Conservation (phyloP, 2,113 vertebrate genomes). For the Gadus macrocephalus region DNA sequence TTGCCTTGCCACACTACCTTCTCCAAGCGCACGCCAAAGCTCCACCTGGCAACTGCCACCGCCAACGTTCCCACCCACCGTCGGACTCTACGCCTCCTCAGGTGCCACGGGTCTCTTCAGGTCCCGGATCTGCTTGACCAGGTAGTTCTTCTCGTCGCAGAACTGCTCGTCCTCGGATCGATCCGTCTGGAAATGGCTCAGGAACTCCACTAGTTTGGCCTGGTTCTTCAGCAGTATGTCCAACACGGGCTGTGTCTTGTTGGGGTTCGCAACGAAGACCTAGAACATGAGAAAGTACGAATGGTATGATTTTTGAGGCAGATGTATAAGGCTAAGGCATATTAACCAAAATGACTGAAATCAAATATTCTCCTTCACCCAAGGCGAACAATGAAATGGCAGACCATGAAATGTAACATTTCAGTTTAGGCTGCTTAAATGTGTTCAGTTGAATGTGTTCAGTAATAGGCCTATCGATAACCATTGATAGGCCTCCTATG, state of each 20-base stretch:
- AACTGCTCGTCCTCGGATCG: slow-evolving; percentile 94
- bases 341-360: too few species aligned
- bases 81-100: slow-evolving; percentile 58
- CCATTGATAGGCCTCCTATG: too few species aligned
- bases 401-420: too few species aligned
- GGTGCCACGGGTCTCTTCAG: slow-evolving; percentile 79
- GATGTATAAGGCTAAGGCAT: too few species aligned
- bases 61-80: neutral
- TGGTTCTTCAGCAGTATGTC: slow-evolving; percentile 98
- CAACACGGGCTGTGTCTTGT: slow-evolving; percentile 94
- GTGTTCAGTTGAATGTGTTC: too few species aligned
- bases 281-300: slow-evolving; percentile 35
- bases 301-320: too few species aligned
- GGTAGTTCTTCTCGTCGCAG: slow-evolving; percentile 96
- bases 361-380: too few species aligned
- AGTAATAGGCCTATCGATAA: too few species aligned
- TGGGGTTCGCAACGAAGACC: slow-evolving; percentile 98
- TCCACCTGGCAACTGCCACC: slow-evolving; percentile 39
- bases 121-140: slow-evolving; percentile 97
- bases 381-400: too few species aligned
- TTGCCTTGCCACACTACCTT: slow-evolving; percentile 25
- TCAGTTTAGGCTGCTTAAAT: too few species aligned
- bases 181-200: slow-evolving; percentile 95
- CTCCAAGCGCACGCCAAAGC: slow-evolving; percentile 33
- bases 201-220: slow-evolving; percentile 93